phyloP scores from a whole-genome alignment of 1,140 invertebrate genomes.

The Nephila pilipes region DNA sequence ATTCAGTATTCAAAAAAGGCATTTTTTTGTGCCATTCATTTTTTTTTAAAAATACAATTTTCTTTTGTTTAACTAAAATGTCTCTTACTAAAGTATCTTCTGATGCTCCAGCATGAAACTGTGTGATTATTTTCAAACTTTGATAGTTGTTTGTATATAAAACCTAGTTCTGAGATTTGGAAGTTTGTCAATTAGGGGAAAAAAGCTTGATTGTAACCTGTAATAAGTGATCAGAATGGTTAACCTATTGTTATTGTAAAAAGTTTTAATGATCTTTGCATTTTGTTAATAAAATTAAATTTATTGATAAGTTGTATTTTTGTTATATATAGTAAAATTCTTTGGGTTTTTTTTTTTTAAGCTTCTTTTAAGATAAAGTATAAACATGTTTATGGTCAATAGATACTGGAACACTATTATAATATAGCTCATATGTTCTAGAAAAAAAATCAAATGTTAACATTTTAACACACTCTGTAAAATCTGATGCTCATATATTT shows the following conservation, averaged over 20 bases:
- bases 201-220: constrained; percentile 2
- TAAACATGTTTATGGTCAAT: too few species aligned
- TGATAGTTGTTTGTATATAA: constrained; percentile 66
- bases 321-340: background rate
- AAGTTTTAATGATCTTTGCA: constrained; percentile 74
- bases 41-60: too few species aligned
- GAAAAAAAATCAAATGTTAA: too few species aligned
- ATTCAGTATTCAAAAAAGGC: background rate
- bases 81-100: background rate
- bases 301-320: background rate
- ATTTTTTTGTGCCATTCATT: background rate
- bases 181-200: background rate
- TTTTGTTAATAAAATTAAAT: constrained; percentile 72
- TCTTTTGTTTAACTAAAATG: background rate
- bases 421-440: too few species aligned
- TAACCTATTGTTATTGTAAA: constrained; percentile 72
- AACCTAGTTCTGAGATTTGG: constrained; percentile 58
- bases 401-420: too few species aligned
- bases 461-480: too few species aligned
- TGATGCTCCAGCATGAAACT: background rate
- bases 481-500: too few species aligned
- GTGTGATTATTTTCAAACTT: constrained; percentile 45
- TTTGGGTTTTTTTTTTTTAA: background rate
- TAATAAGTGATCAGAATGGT: constrained; percentile 27
- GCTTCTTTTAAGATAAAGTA: too few species aligned